These are phyloP conservation scores for Steromphala cineraria DNA, from an alignment of 2,888 invertebrate genomes.

Conservation along the genomic window DNA sequence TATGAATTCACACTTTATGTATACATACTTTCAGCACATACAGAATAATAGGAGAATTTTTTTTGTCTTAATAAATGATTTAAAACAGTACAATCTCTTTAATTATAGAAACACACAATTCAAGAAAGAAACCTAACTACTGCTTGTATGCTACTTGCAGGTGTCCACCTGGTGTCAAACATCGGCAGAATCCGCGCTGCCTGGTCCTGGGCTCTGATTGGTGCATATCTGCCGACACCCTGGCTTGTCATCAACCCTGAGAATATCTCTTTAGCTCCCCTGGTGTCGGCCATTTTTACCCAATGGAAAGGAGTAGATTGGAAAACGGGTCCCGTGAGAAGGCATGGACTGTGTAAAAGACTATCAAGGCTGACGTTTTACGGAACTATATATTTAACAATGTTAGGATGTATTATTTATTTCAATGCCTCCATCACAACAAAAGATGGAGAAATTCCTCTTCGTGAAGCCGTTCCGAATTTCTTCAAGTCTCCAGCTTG, in stretches of 20 bases:
- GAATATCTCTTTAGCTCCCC: conserved; percentile 44
- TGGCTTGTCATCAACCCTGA: conserved; percentile 75
- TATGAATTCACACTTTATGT: too few relatives aligned
- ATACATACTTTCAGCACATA: too few relatives aligned
- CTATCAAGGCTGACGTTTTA: conserved; percentile 80
- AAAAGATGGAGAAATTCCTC: conserved; percentile 82
- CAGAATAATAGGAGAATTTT: too few relatives aligned
- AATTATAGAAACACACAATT: too few relatives aligned
- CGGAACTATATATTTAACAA: conserved; percentile 81
- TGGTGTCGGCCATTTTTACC: conserved; percentile 58
- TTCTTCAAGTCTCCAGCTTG: conserved; percentile 86
- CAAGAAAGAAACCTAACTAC: too few relatives aligned
- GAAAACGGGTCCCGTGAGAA: conserved; percentile 26
- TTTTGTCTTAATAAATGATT: too few relatives aligned
- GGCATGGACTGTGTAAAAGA: conserved; percentile 74
- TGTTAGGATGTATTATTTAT: conserved; percentile 88
- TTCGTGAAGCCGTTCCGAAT: conserved; percentile 89
- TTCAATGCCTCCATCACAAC: conserved; percentile 82
- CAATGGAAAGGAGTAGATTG: conserved; percentile 87
- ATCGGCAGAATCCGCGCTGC: conserved; percentile 88
- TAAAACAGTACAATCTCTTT: too few relatives aligned
- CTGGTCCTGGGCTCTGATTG: conserved; percentile 83
- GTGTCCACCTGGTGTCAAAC: conserved; percentile 93
- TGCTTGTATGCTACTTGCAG: conserved; percentile 80
- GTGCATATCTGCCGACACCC: conserved; percentile 84